phyloP scores from a whole-genome alignment of 2,888 invertebrate species.

The Neoaliturus tenellus region DNA sequence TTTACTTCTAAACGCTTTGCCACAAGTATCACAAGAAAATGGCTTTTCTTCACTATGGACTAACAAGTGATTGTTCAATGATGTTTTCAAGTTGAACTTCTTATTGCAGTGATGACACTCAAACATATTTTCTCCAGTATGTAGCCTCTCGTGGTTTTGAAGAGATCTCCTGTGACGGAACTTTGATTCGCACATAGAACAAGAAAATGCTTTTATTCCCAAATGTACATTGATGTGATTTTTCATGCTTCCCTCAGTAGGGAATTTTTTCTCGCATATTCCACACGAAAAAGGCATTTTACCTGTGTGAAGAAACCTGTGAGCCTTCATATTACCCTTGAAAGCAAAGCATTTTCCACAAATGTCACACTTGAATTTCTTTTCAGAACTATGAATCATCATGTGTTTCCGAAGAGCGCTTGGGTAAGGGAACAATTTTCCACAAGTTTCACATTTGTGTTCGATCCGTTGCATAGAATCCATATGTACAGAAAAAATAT shows the following conservation, averaged over 20 bases:
- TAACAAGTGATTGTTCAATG: slow-evolving; percentile 60
- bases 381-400: slow-evolving; percentile 30
- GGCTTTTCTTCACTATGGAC: slow-evolving; percentile 53
- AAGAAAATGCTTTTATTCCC: slow-evolving; percentile 34
- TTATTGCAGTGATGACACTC: slow-evolving; percentile 65
- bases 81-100: slow-evolving; percentile 60
- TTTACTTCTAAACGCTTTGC: neutral
- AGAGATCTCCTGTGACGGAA: neutral
- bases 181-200: slow-evolving; percentile 5
- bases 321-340: slow-evolving; percentile 40
- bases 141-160: slow-evolving; percentile 56
- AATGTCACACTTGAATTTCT: slow-evolving; percentile 27
- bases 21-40: slow-evolving; percentile 26
- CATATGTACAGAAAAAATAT: slow-evolving; percentile 38
- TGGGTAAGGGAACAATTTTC: slow-evolving; percentile 11
- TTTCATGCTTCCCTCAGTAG: slow-evolving; percentile 14
- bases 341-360: slow-evolving; percentile 44
- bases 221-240: slow-evolving; percentile 31
- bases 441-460: slow-evolving; percentile 28
- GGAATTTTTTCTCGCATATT: slow-evolving; percentile 47
- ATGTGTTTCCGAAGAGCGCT: slow-evolving; percentile 32
- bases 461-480: slow-evolving; percentile 34
- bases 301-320: slow-evolving; percentile 48
- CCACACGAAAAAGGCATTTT: slow-evolving; percentile 49
- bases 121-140: slow-evolving; percentile 66